A percentile compares a stretch with the other conserved stretches of the same genome.
These are phyloP conservation scores for Peromyscus aztecus DNA, from an alignment of 2,797 vertebrate genomes.

Conservation along the genomic window DNA sequence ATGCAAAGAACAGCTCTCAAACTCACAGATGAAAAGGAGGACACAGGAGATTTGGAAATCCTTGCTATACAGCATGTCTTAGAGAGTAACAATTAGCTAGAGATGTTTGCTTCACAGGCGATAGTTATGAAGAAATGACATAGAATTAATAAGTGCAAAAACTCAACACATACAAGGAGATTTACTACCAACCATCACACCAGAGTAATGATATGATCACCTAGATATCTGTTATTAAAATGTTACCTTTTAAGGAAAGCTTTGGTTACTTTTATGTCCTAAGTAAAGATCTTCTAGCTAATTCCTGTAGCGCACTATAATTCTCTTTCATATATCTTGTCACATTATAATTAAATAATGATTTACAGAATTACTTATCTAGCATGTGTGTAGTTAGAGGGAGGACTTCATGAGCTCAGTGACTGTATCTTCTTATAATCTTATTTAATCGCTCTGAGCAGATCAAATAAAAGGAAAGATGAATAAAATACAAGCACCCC, in stretches of 20 bases:
- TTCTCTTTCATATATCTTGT: background rate
- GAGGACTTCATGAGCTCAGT: background rate
- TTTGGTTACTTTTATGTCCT: background rate
- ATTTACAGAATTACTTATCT: background rate
- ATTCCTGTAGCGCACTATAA: background rate
- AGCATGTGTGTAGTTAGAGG: background rate
- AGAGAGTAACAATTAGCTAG: background rate
- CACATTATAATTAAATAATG: background rate
- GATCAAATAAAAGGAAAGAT: background rate
- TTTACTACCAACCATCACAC: background rate
- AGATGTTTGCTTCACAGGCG: fast-evolving
- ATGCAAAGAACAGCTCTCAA: background rate
- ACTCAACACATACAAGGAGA: background rate
- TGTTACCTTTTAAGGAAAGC: background rate
- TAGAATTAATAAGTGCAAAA: background rate
- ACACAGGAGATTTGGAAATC: background rate
- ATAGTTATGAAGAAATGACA: background rate
- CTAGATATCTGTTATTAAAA: background rate
- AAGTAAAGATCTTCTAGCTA: background rate
- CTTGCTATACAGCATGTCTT: background rate
- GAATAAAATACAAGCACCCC: background rate
- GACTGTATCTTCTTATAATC: background rate
- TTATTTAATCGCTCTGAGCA: background rate
- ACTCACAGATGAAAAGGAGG: background rate
- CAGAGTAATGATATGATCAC: background rate